Evolutionary conservation across 2,797 vertebrate genomes (phyloP), one percentile per base, ranked within the genome.

Genomic region (Ctenochaetus hawaiiensis): DNA sequence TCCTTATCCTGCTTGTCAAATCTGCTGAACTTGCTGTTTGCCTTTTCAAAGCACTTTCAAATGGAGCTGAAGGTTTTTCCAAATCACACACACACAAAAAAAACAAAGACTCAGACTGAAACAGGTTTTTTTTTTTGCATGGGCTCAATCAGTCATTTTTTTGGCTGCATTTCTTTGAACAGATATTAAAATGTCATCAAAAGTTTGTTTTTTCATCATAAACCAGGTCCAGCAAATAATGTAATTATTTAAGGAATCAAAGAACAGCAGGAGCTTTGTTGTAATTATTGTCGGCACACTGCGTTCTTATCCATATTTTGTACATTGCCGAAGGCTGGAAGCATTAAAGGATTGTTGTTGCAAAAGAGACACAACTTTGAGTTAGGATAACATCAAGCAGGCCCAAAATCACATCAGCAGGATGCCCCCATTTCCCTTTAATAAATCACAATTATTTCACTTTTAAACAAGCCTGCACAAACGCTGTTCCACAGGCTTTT

Each of bases 1-100:
- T 79, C 72, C 84, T 91, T 87, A 85, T 90, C 80, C 63, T 44
- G 7, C 80, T 71, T 84, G 85, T 89, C 86, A 81, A 87, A 85
- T 83, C 67, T 87, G 82, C 86, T 83, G 85, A 89, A 89, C 41
- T 76, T 58, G 72, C 77, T 56, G 75, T 87, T 88, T 86, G 79
- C 72, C 26, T 56, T 68, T 77, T 72, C 72, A 77, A 77, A 81
- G 69, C 75, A 47, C 69, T 77, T 58, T 76, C 65, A 79, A 67
- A 75, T 41, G 30, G 17, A 78, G 61, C 30, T 39, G 67, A 76
- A 44, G 51, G 52, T 72, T 44, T 88, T 84, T 85, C 81, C 49
- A 62, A 34, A 45, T 53, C 58, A 30, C 26, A 30, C 26, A 12
- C 48, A 63, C 9, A 47, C 9, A 47, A 3, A 44, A 10, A 18